These are phyloP conservation scores for Argyrosomus japonicus DNA, from an alignment of 2,113 vertebrate species.

Conservation along the genomic window DNA sequence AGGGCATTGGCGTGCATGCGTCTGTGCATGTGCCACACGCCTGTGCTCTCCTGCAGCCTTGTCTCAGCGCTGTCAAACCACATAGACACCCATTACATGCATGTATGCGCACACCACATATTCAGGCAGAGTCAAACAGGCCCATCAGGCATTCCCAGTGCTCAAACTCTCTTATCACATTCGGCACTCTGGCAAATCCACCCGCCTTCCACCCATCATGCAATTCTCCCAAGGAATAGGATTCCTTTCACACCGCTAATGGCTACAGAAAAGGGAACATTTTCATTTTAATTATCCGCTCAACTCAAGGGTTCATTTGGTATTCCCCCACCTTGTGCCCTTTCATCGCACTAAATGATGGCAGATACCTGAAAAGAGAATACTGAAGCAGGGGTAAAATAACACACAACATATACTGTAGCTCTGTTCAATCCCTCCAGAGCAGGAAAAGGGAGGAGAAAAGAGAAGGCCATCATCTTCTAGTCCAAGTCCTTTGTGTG, in stretches of 20 bases:
- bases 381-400: slow-evolving; percentile 38
- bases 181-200: slow-evolving; percentile 60
- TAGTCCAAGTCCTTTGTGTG: slow-evolving; percentile 65
- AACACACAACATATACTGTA: slow-evolving; percentile 12
- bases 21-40: slow-evolving; percentile 14
- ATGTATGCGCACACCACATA: not conserved
- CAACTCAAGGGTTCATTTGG: slow-evolving; percentile 76
- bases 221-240: slow-evolving; percentile 79
- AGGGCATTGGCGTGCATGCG: slow-evolving; percentile 44
- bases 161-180: slow-evolving; percentile 70
- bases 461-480: slow-evolving; percentile 24
- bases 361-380: slow-evolving; percentile 63
- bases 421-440: slow-evolving; percentile 14
- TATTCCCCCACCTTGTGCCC: slow-evolving; percentile 69
- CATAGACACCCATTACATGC: slow-evolving; percentile 8
- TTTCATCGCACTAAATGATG: slow-evolving; percentile 73
- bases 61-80: slow-evolving; percentile 35
- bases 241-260: slow-evolving; percentile 82
- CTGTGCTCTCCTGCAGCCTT: not conserved
- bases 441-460: slow-evolving; percentile 37
- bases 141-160: slow-evolving; percentile 56
- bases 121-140: slow-evolving; percentile 32
- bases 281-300: slow-evolving; percentile 85
- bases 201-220: slow-evolving; percentile 64
- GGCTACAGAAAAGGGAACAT: slow-evolving; percentile 81